These are phyloP conservation scores for Gymnothorax reevesii DNA, from an alignment of 2,797 vertebrate genomes.

Conservation along the genomic window DNA sequence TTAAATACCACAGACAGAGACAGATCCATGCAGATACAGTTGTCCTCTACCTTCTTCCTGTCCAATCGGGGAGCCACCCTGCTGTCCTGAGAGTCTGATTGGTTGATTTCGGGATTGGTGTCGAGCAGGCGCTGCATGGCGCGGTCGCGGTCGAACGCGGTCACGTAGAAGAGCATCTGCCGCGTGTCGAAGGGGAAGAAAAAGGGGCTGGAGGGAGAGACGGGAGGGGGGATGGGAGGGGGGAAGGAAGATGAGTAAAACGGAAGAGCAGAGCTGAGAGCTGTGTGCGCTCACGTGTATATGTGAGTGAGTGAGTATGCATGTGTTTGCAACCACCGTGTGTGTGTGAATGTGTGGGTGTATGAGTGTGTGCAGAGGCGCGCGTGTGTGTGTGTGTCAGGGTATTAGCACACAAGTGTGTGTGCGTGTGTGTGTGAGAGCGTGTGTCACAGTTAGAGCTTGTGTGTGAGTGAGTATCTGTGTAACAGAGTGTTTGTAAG, in stretches of 20 bases:
- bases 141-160: slow-evolving; percentile 95
- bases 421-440: background rate
- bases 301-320: too few species aligned
- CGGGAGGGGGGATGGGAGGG: background rate
- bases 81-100: slow-evolving; percentile 98
- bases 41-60: slow-evolving; percentile 84
- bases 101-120: slow-evolving; percentile 99
- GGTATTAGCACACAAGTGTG: too few species aligned
- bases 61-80: slow-evolving; percentile 96
- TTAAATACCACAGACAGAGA: background rate
- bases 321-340: too few species aligned
- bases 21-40: background rate
- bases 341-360: too few species aligned
- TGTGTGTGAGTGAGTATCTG: background rate
- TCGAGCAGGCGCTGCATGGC: slow-evolving; percentile 98
- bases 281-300: too few species aligned
- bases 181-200: slow-evolving; percentile 99
- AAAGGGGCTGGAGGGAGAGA: slow-evolving; percentile 80
- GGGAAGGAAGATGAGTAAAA: background rate
- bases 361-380: too few species aligned
- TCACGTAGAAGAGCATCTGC: slow-evolving; percentile 99
- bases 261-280: background rate
- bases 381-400: background rate
- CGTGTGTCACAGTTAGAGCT: too few species aligned
- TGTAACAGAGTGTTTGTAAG: too few species aligned